Evolutionary conservation across 2,888 invertebrate species (phyloP).

Genomic region (Dryococelus australis): DNA sequence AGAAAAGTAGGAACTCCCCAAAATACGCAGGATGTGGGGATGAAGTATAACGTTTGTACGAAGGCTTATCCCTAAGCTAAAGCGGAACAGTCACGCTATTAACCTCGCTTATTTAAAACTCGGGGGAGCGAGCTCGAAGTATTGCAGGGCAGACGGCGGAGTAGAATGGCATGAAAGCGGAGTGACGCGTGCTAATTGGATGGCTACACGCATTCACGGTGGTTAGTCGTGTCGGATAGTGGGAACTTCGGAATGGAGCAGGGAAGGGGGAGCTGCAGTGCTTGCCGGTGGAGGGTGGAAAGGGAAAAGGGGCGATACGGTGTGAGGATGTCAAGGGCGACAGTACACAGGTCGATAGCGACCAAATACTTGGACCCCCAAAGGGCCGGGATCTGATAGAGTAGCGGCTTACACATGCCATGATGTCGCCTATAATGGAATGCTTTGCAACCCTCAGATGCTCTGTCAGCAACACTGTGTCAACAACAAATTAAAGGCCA

Average conservation of each 20-base stretch:
- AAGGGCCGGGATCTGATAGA: neutral
- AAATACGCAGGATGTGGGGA: too few relatives aligned
- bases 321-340: neutral
- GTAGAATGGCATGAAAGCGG: neutral
- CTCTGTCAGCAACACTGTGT: too few relatives aligned
- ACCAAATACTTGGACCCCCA: neutral
- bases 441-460: too few relatives aligned
- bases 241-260: neutral
- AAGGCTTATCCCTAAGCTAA: too few relatives aligned
- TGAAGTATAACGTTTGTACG: too few relatives aligned
- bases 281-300: too few relatives aligned
- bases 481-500: too few relatives aligned
- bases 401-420: neutral
- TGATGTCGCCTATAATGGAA: too few relatives aligned
- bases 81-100: too few relatives aligned
- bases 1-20: too few relatives aligned
- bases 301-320: neutral
- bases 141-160: neutral
- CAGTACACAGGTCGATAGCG: neutral
- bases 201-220: neutral
- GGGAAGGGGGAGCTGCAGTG: neutral
- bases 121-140: too few relatives aligned
- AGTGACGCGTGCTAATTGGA: slow-evolving; percentile 16
- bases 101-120: too few relatives aligned
- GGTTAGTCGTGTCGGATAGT: neutral